These are phyloP conservation scores for Harpegnathos saltator DNA, from an alignment of 1,140 invertebrate genomes.

Conservation along the genomic window DNA sequence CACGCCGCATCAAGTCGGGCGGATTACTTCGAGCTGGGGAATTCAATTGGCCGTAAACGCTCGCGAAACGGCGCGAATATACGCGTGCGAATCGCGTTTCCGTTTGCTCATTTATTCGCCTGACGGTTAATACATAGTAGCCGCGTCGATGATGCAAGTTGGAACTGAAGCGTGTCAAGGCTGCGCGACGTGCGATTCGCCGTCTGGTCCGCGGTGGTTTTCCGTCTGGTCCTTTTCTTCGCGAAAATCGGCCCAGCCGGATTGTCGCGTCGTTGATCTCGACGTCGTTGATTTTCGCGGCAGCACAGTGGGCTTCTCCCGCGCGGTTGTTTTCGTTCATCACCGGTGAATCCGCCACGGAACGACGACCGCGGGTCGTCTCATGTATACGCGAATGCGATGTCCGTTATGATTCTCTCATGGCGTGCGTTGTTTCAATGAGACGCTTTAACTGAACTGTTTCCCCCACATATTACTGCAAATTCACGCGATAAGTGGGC, in stretches of 20 bases:
- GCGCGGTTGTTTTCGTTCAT: slow-evolving; percentile 34
- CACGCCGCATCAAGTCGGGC: slow-evolving; percentile 9
- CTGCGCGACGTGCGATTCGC: no score
- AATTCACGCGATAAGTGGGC: slow-evolving; percentile 55
- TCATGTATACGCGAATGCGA: slow-evolving; percentile 27
- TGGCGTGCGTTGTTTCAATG: slow-evolving; percentile 45
- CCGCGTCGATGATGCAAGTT: slow-evolving; percentile 71
- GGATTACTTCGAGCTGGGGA: background rate
- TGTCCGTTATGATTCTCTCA: slow-evolving; percentile 10
- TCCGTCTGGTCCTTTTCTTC: slow-evolving; percentile 33
- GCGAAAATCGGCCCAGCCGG: no score
- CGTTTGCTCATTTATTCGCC: slow-evolving; percentile 40
- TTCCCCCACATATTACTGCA: slow-evolving; percentile 60
- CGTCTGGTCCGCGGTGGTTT: no score
- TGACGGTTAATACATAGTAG: slow-evolving; percentile 15
- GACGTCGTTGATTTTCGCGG: no score
- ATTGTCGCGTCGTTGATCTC: no score
- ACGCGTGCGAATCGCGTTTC: slow-evolving; percentile 9
- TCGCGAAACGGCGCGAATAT: slow-evolving; percentile 4
- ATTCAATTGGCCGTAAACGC: slow-evolving; percentile 1
- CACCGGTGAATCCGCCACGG: slow-evolving; percentile 15
- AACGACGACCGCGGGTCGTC: slow-evolving; percentile 20
- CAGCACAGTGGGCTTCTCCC: slow-evolving; percentile 1
- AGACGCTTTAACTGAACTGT: slow-evolving; percentile 58
- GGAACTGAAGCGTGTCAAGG: slow-evolving; percentile 75